phyloP scores from a whole-genome alignment of 2,888 invertebrate species.

The Cantharis rustica region DNA sequence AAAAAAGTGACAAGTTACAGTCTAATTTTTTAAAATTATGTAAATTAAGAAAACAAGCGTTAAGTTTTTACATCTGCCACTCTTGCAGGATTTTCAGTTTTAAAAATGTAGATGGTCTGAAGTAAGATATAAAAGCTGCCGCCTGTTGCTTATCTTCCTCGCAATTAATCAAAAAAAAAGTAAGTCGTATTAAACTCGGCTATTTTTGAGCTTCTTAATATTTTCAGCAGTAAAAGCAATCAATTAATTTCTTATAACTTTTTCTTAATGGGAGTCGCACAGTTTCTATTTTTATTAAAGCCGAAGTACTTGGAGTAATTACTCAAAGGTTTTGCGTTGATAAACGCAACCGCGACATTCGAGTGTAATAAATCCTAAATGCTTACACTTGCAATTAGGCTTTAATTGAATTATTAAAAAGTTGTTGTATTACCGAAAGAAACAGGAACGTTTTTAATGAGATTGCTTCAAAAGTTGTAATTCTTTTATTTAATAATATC shows the following conservation, averaged over 20 bases:
- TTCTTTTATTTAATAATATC: background rate
- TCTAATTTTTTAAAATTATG: background rate
- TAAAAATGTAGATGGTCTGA: background rate
- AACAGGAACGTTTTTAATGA: background rate
- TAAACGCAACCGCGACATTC: background rate
- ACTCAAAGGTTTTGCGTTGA: background rate
- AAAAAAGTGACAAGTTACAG: background rate
- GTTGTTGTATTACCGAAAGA: background rate
- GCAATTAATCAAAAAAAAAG: conserved; percentile 15
- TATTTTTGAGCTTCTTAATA: conserved; percentile 6
- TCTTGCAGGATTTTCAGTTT: background rate
- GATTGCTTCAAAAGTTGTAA: background rate
- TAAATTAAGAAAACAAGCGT: background rate
- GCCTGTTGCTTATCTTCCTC: conserved; percentile 14
- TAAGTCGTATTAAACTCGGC: conserved; percentile 6
- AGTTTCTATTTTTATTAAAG: background rate
- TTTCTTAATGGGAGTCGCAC: background rate
- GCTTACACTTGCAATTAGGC: background rate
- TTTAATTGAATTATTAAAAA: conserved; percentile 1
- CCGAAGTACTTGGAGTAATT: background rate
- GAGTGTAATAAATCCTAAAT: background rate
- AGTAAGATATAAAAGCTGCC: background rate
- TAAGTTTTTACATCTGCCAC: background rate
- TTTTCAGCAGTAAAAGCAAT: conserved; percentile 6
- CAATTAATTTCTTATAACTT: conserved; percentile 12